Evolutionary conservation across 92 coral and sea anemone genomes (phyloP), one percentile per base, ranked within the genome.

Genomic region (Hydrozoanthus gracilis): DNA sequence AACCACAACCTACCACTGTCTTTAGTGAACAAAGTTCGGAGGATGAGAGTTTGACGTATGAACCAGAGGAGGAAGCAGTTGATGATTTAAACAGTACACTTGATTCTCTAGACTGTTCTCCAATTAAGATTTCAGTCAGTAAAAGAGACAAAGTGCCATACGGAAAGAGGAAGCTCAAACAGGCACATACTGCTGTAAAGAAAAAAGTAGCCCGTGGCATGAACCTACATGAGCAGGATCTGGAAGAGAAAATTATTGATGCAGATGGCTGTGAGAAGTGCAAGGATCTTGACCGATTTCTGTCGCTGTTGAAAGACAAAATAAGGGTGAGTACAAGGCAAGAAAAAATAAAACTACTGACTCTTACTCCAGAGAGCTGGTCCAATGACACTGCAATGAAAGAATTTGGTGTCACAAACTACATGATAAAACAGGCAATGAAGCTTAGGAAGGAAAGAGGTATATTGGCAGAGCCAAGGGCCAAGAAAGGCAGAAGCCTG

Each of bases 401-500:
- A 58, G 83, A 78, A 58, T 78, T 58, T 78, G 83, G 71, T 78
- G 83, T 78, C 52, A 78, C 68, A 15, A 55, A 27, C 5, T 6
- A 78, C 71, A 55, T 78, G 83, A 54, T 27, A 51, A 55, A 55
- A 70, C 83, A 78, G 8, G 44, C 83, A 78, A n/a, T 17, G 16
- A 51, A 58, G 71, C 47, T 60, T 3, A 78, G 47, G 44, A 44
- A 78, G 2, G 66, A 60, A 14, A 78, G 15, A 17, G 83, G 83
- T 9, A 78, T 58, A 58, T 78, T 78, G 83, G 83, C 83, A 13
- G 71, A 78, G 12, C 54, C 83, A 18, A 27, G 18, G 14, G 69
- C 62, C 83, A 78, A 78, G 70, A 78, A 56, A 78, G 83, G 83
- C 49, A 58, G 70, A 61, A 78, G 69, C 83, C 83, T 78, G 51